phyloP scores from a whole-genome alignment of 2,888 invertebrate species.

The Ennomos erosarius region DNA sequence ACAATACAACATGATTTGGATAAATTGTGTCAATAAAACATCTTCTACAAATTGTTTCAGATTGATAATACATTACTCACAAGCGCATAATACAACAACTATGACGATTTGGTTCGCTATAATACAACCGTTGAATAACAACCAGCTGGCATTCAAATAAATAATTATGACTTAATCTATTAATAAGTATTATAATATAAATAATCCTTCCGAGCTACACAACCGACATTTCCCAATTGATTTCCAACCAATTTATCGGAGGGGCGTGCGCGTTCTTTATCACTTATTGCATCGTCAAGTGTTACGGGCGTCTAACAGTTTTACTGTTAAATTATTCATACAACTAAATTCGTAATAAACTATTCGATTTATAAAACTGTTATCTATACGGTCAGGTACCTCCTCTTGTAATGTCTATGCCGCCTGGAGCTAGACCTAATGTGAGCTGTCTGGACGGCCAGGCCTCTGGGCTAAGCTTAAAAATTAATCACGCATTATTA shows the following conservation, averaged over 20 bases:
- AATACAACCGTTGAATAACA: background rate
- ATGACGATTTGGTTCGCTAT: no score
- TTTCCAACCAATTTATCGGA: conserved; percentile 27
- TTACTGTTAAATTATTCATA: conserved; percentile 44
- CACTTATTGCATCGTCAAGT: conserved; percentile 33
- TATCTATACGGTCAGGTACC: conserved; percentile 48
- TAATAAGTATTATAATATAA: conserved; percentile 4
- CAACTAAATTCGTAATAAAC: conserved; percentile 52
- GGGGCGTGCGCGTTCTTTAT: conserved; percentile 32
- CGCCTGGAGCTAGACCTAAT: conserved; percentile 52
- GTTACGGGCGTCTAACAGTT: conserved; percentile 41
- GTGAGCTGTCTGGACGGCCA: conserved; percentile 43
- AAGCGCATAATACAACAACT: no score
- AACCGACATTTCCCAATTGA: conserved; percentile 30
- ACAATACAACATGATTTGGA: no score
- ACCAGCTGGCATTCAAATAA: background rate
- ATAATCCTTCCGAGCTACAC: conserved; percentile 16
- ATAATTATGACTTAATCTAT: conserved; percentile 13
- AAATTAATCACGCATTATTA: conserved; percentile 66
- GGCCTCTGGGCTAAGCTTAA: conserved; percentile 53
- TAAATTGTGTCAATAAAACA: no score
- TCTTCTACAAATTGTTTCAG: no score
- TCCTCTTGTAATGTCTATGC: conserved; percentile 41
- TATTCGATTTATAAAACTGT: conserved; percentile 58
- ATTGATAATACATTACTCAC: no score